Evolutionary conservation across 2,797 vertebrate genomes (phyloP).

Genomic region (Pelodytes ibericus): DNA sequence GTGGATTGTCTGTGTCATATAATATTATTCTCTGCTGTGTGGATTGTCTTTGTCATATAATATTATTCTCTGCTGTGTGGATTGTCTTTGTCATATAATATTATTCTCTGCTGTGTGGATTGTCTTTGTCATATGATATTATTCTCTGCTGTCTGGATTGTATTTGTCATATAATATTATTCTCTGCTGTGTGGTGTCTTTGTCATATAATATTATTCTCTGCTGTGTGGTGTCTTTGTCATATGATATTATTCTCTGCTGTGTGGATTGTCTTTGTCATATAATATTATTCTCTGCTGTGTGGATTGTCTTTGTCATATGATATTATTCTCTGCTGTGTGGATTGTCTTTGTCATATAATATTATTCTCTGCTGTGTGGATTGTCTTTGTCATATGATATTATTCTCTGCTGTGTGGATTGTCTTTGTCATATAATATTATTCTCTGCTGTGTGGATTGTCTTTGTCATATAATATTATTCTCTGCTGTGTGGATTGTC

Average conservation of each 20-base stretch:
- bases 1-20: slow-evolving; percentile 18
- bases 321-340: slow-evolving; percentile 38
- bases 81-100: slow-evolving; percentile 32
- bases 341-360: slow-evolving; percentile 26
- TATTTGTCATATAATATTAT: slow-evolving; percentile 38
- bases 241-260: slow-evolving; percentile 41
- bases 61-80: slow-evolving; percentile 34
- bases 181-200: slow-evolving; percentile 22
- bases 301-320: slow-evolving; percentile 19
- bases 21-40: slow-evolving; percentile 39
- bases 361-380: slow-evolving; percentile 34
- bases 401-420: slow-evolving; percentile 29
- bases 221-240: slow-evolving; percentile 10
- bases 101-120: slow-evolving; percentile 29
- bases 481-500: slow-evolving; percentile 27
- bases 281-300: slow-evolving; percentile 41
- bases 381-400: slow-evolving; percentile 30
- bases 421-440: slow-evolving; percentile 36
- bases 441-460: slow-evolving; percentile 28
- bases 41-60: slow-evolving; percentile 26
- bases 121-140: slow-evolving; percentile 35
- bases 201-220: slow-evolving; percentile 38
- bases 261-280: slow-evolving; percentile 16
- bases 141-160: slow-evolving; percentile 27
- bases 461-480: slow-evolving; percentile 39